Conservation (phyloP, 2,797 vertebrate species). For the Mormyrus hasselquistii region DNA sequence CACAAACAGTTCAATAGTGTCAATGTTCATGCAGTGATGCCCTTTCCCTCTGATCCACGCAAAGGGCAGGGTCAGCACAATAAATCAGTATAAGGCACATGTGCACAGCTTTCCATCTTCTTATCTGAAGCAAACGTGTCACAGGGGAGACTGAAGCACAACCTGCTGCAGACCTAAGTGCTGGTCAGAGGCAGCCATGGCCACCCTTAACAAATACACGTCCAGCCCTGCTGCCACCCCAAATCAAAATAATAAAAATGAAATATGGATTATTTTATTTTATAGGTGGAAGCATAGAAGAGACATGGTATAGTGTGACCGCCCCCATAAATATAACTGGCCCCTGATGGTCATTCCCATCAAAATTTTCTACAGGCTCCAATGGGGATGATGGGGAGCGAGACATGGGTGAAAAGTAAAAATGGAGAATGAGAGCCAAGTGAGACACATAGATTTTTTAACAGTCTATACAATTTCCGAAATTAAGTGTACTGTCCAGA, state of each 20-base stretch:
- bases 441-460: not conserved
- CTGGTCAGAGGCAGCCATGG: not conserved
- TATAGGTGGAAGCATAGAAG: not conserved
- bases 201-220: not conserved
- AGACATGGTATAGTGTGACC: not conserved
- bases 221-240: not conserved
- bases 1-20: slow-evolving; percentile 67
- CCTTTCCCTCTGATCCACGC: slow-evolving; percentile 53
- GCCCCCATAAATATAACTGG: not conserved
- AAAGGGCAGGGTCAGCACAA: slow-evolving; percentile 56
- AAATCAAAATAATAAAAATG: not conserved
- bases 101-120: not conserved
- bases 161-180: not conserved
- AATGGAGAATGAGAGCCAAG: not conserved
- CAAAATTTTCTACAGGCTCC: not conserved
- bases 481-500: not conserved
- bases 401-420: not conserved
- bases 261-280: not conserved
- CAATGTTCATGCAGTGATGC: slow-evolving; percentile 54
- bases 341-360: not conserved
- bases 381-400: not conserved
- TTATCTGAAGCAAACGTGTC: slow-evolving; percentile 12
- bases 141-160: not conserved
- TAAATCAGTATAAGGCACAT: slow-evolving; percentile 45
- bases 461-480: not conserved